Conservation (phyloP, 2,888 invertebrate genomes). For the Parnassius apollo region DNA sequence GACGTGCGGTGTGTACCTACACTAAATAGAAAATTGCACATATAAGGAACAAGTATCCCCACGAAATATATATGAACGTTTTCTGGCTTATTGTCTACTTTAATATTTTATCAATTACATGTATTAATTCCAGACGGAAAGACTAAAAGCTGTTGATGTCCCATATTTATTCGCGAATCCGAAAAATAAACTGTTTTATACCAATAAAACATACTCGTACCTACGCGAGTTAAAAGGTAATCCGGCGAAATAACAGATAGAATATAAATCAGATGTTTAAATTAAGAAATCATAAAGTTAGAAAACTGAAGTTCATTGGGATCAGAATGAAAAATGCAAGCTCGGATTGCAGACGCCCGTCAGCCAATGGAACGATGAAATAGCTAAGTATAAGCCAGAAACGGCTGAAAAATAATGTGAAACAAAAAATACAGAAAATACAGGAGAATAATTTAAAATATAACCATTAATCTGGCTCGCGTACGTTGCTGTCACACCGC, state of each 20-base stretch:
- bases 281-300: conserved; percentile 11
- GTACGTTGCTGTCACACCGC: conserved; percentile 58
- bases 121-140: neutral
- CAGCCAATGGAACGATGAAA: conserved; percentile 39
- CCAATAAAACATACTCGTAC: too few species aligned
- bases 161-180: too few species aligned
- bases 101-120: too few species aligned
- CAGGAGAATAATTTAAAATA: conserved; percentile 73
- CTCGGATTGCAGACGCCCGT: conserved; percentile 52
- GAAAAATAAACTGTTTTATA: too few species aligned
- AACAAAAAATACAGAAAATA: conserved; percentile 59
- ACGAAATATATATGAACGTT: too few species aligned
- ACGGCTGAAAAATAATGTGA: conserved; percentile 43
- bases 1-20: neutral
- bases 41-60: too few species aligned
- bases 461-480: conserved; percentile 75
- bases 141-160: too few species aligned
- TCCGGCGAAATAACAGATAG: neutral
- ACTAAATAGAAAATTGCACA: conserved; percentile 11
- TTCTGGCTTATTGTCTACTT: too few species aligned
- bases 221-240: neutral
- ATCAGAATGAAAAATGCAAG: conserved; percentile 59
- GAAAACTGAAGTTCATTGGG: conserved; percentile 34
- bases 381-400: conserved; percentile 35
- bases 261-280: conserved; percentile 20